Base-by-base conservation (phyloP, 1,140 invertebrate species). In the Augochlora pura region DNA sequence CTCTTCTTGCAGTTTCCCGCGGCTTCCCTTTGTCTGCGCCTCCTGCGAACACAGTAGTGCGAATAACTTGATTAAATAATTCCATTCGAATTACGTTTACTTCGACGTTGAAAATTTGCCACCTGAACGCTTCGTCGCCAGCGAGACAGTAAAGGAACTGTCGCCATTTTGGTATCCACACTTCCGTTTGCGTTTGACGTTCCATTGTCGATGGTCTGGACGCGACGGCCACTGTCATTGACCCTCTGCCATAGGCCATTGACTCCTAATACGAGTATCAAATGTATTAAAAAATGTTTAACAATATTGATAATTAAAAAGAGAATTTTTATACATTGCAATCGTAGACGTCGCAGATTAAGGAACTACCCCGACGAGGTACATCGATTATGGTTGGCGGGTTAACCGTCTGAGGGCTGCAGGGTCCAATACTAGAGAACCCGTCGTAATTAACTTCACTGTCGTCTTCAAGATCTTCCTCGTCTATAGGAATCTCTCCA, bases 141-240 rank as follows among this genome's bases (percentile, higher is more conserved):
- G 95, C 95, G 4, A 98, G 92, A 88, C 97, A 97, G 86, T 96
- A 96, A 38, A 97, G 91, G 78, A 97, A 95, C 87, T 97, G 96
- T 63, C 94, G 93, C 95, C 96, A 97, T 84, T 95, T 95, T 0
- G 96, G 95, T 32, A 96, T 93, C 79, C 94, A 93, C 27, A 89
- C 84, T 89, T 97, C 96, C 0, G 96, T 97, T 93, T 97, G 97
- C 0, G 97, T 97, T 69, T 96, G 96, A 27, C 96, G 93, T 87
- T 97, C 96, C 94, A 97, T 95, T 0, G 96, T 97, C 18, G 94
- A 93, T 0, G 94, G 92, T 71, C 91, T 91, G 7, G 87, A 87
- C 9, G 79, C 54, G 21, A 83, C 76, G 2, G 82, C 76, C 10
- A 88, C 88, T 7, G 88, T 89, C 83, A 90, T 89, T 21, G 87